Evolutionary conservation across 92 coral and sea anemone species (phyloP).

Genomic region (Actinostola sp.): DNA sequence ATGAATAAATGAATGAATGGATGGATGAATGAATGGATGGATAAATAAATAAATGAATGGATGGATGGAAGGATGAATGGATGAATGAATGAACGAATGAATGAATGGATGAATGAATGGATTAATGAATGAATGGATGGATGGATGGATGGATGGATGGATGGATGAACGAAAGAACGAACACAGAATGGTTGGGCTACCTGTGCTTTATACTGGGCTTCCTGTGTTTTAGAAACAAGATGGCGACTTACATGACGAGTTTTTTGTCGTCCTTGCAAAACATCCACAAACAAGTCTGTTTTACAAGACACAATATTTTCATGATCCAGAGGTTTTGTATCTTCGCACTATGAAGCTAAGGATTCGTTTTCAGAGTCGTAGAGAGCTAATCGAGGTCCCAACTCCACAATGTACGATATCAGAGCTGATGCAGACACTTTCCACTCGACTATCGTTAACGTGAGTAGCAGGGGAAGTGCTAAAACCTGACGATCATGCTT

Average conservation of each 20-base stretch:
- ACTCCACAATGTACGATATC: conserved; percentile 23
- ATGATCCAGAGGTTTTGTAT: background rate
- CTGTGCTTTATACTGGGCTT: conserved; percentile 19
- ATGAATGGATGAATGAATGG: background rate
- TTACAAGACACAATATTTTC: background rate
- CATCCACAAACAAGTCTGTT: background rate
- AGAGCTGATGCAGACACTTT: conserved; percentile 36
- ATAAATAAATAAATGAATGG: background rate
- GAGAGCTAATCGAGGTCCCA: conserved; percentile 62
- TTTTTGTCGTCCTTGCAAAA: background rate
- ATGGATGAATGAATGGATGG: no score
- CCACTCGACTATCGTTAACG: conserved; percentile 5
- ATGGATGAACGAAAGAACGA: background rate
- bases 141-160: background rate
- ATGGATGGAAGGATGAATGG: no score
- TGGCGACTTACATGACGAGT: conserved; percentile 31
- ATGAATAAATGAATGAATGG: background rate
- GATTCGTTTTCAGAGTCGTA: conserved; percentile 57
- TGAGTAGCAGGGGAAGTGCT: no score
- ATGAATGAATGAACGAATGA: background rate
- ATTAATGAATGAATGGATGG: background rate
- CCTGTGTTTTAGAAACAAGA: conserved; percentile 23
- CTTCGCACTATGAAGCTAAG: conserved; percentile 63
- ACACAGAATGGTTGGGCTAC: background rate
- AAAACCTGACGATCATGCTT: no score